Base-by-base conservation (phyloP, 2,113 vertebrate genomes). In the Corythoichthys intestinalis region DNA sequence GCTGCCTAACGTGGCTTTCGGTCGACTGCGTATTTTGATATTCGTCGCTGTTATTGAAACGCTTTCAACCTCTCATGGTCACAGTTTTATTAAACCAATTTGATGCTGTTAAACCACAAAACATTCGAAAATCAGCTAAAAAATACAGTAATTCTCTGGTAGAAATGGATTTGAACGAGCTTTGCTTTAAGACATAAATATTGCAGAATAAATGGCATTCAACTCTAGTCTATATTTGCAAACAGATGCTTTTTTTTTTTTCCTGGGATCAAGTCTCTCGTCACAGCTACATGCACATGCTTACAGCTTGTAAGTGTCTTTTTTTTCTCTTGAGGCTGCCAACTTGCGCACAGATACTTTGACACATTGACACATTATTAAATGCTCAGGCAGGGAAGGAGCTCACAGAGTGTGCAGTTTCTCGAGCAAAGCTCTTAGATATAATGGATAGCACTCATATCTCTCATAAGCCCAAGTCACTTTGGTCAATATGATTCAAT, bases 281-380 rank as follows among this genome's bases (percentile, higher is more conserved):
- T 10, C 60, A 13, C 44, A 63, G 44, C 60, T 41, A 44, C 39
- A 62, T 46, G 60, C 39, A 62, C 53, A 47, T 13, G 20, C 61
- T 63, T 14, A 34, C 20, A 34, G 41, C 44, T 47, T 63, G 60
- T 62, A 20, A 38, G 52, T 54, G n/a, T 56, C 20, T 49, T 70
- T 69, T 60, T 58, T 69, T 65, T 37, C 49, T 53, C 41, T 63
- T 6, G 20, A 28, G 20, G 41, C n/a, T 63, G 61, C 20, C 61
- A 63, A 63, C 20, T 63, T 75, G 75, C 54, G 59, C 66, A 47
- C 71, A 74, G 71, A 85, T 75, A 84, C 78, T 79, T 83, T 84
- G 84, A 78, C 70, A 76, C 70, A 84, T 69, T 82, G 82, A 82
- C 83, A 83, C 69, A 66, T 70, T 79, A 78, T 85, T 80, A 80